Conservation (phyloP, 2,888 invertebrate genomes). For the Phengaris alcon region DNA sequence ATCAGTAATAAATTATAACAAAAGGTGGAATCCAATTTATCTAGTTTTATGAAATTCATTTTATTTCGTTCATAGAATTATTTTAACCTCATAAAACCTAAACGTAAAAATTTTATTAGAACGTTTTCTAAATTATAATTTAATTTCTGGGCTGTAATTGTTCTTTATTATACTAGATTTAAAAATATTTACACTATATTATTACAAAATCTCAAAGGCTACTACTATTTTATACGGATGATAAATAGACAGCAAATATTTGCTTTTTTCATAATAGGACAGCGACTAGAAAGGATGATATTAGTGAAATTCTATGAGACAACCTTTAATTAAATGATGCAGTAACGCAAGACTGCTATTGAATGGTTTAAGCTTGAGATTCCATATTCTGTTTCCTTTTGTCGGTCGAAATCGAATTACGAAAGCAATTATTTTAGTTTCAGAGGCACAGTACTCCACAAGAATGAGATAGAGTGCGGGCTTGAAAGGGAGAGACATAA, state of each 20-base stretch:
- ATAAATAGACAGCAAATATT: too few species aligned
- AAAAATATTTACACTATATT: too few species aligned
- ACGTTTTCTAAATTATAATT: too few species aligned
- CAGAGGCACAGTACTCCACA: not conserved
- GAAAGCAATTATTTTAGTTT: not conserved
- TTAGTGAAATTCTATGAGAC: not conserved
- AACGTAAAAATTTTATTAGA: too few species aligned
- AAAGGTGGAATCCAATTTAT: not conserved
- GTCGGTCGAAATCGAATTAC: not conserved
- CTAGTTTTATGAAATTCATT: not conserved
- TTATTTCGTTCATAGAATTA: not conserved
- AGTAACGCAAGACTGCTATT: not conserved
- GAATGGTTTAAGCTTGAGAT: not conserved
- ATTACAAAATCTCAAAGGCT: too few species aligned
- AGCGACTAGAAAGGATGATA: not conserved
- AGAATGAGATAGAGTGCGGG: too few species aligned
- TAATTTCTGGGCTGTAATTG: too few species aligned
- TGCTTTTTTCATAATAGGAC: too few species aligned
- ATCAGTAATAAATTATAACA: slow-evolving; percentile 1
- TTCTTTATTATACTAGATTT: too few species aligned
- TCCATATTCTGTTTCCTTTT: not conserved
- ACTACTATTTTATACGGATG: too few species aligned
- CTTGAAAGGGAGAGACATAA: too few species aligned
- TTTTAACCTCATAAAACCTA: too few species aligned
- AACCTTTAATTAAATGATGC: not conserved